Evolutionary conservation across 2,113 vertebrate genomes (phyloP).

Genomic region (Smithornis capensis): DNA sequence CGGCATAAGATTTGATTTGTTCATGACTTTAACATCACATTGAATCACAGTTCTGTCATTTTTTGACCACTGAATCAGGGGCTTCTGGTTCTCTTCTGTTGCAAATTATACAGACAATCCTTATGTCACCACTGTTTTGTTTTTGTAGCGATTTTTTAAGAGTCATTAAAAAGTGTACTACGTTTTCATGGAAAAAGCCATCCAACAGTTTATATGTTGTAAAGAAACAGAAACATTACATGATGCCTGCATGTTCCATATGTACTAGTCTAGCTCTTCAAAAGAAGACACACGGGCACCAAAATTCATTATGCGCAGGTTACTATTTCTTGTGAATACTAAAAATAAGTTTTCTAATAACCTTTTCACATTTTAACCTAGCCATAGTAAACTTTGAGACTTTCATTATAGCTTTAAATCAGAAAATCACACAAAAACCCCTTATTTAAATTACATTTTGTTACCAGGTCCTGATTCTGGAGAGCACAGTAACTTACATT

Average conservation of each 20-base stretch:
- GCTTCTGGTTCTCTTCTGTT: neutral
- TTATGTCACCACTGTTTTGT: neutral
- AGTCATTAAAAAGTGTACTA: neutral
- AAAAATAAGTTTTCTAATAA: slow-evolving; percentile 11
- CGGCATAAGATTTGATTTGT: neutral
- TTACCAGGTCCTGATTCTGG: neutral
- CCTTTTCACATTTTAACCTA: neutral
- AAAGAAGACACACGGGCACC: neutral
- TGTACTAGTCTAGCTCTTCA: neutral
- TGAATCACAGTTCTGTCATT: neutral
- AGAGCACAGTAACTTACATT: neutral
- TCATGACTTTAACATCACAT: neutral
- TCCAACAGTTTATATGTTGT: slow-evolving; percentile 13
- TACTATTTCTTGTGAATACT: neutral
- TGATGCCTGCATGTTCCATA: neutral
- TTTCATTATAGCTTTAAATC: neutral
- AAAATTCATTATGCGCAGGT: neutral
- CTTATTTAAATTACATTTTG: neutral
- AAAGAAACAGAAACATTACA: slow-evolving; percentile 6
- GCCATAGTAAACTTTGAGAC: neutral
- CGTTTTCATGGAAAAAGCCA: slow-evolving; percentile 20
- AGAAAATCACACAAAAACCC: neutral
- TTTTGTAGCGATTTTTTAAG: neutral
- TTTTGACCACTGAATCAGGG: neutral
- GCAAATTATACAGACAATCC: neutral